A percentile compares a stretch with the other conserved stretches of the same genome.
Conservation (phyloP, 2,888 invertebrate genomes). For the Dicycla oo region DNA sequence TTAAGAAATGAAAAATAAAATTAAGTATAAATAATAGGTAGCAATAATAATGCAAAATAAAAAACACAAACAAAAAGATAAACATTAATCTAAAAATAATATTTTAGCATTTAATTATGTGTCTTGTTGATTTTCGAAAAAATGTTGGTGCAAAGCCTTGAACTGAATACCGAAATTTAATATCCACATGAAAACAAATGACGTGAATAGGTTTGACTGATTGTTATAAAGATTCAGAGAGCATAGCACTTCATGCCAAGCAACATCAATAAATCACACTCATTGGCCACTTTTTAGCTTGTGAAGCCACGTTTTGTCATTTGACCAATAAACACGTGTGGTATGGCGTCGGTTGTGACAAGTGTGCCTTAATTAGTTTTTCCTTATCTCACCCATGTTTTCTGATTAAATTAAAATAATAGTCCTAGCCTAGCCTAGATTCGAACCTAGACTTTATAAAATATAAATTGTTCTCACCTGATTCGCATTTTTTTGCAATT, state of each 20-base stretch:
- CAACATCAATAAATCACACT: too few relatives aligned
- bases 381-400: not conserved
- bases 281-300: not conserved
- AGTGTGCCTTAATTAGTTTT: not conserved
- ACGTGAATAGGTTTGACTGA: too few relatives aligned
- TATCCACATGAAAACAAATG: not conserved
- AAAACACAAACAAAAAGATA: not conserved
- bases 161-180: not conserved
- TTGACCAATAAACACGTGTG: not conserved
- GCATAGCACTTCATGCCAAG: too few relatives aligned
- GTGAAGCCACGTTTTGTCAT: not conserved
- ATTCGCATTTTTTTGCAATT: slow-evolving; percentile 47
- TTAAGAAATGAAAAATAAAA: not conserved
- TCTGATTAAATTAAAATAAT: not conserved
- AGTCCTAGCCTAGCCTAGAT: too few relatives aligned
- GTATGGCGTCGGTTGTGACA: not conserved
- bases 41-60: not conserved
- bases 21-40: not conserved
- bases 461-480: slow-evolving; percentile 41
- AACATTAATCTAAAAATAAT: not conserved
- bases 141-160: not conserved
- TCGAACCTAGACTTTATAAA: not conserved
- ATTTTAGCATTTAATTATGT: not conserved
- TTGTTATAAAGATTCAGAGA: not conserved
- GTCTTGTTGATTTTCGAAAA: not conserved